phyloP scores from a whole-genome alignment of 92 coral and sea anemone species.

The Palythoa caribaeorum region DNA sequence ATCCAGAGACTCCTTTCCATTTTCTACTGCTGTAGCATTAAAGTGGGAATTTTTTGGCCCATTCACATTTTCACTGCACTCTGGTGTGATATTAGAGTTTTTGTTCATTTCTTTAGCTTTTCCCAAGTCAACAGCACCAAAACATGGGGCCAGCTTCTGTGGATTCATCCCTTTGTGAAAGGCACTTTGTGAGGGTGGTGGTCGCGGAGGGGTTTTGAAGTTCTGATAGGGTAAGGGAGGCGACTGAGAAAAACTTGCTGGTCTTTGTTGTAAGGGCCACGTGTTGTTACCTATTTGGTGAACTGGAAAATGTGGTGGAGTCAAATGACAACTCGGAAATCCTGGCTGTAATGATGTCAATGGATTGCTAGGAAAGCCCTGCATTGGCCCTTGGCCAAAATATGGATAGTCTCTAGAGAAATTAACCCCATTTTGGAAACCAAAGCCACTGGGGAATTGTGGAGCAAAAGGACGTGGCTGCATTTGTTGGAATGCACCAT shows the following conservation, averaged over 20 bases:
- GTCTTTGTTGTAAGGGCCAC: not conserved
- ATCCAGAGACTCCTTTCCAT: not conserved
- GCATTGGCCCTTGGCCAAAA: not conserved
- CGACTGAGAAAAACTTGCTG: not conserved
- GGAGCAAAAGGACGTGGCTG: not conserved
- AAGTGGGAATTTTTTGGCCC: not conserved
- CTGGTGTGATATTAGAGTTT: not conserved
- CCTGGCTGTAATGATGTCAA: not conserved
- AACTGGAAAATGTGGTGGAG: not conserved
- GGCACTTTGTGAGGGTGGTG: not conserved
- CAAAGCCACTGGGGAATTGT: not conserved
- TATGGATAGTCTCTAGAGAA: not conserved
- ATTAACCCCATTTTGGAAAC: not conserved
- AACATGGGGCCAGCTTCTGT: not conserved
- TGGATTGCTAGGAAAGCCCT: not conserved
- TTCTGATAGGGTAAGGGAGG: not conserved
- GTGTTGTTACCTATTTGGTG: not conserved
- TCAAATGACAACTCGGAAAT: not conserved
- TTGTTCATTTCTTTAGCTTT: not conserved
- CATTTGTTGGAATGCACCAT: not conserved
- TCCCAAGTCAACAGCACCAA: conserved; percentile 8
- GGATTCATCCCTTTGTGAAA: not conserved
- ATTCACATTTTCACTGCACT: not conserved
- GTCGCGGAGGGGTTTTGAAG: not conserved
- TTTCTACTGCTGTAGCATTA: not conserved